Base-by-base conservation (phyloP, 2,113 vertebrate species). In the Hippocampus comes region DNA sequence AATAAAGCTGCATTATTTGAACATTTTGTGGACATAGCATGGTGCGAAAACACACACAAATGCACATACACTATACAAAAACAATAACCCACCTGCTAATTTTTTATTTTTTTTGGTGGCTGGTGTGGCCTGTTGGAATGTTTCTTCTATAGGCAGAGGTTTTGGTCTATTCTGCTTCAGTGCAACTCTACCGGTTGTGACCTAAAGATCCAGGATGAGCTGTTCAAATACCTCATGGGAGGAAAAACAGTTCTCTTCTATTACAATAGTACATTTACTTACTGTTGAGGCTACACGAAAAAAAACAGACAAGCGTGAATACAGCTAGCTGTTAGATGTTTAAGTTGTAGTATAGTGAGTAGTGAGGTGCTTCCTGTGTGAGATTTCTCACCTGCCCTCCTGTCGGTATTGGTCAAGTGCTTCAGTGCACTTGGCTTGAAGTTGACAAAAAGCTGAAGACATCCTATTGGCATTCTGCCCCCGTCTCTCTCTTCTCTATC, bases 401-500 rank as follows among this genome's bases (percentile, higher is more conserved):
- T 77, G 63, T 75, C 63, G 51, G 72, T 78, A 66, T 73, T 77
- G 72, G 80, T 84, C 76, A 75, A 74, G 76, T 86, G 75, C 67
- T 87, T 79, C 74, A 74, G 72, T 80, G 82, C 60, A 61, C 75
- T 57, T 79, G 82, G 87, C 74, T 75, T 80, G 84, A 84, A 76
- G 64, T 72, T 82, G 77, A 75, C 84, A 73, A 67, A 73, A 70
- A 74, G 74, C 83, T 86, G 73, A 84, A 84, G 81, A 86, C 84
- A 87, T 88, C 71, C 71, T 82, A 86, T 77, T 85, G 84, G 78
- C 85, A 84, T 82, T 70, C 77, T 77, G 72, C 76, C 70, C 82
- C 67, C 48, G 55, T 15, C 9, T 75, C 79, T 82, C 49, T 80
- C 68, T 67, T 71, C 63, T 87, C 82, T 78, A 46, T 78, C 75